These are phyloP conservation scores for Himalopsyche anomala DNA, from an alignment of 2,888 invertebrate species.

Conservation along the genomic window DNA sequence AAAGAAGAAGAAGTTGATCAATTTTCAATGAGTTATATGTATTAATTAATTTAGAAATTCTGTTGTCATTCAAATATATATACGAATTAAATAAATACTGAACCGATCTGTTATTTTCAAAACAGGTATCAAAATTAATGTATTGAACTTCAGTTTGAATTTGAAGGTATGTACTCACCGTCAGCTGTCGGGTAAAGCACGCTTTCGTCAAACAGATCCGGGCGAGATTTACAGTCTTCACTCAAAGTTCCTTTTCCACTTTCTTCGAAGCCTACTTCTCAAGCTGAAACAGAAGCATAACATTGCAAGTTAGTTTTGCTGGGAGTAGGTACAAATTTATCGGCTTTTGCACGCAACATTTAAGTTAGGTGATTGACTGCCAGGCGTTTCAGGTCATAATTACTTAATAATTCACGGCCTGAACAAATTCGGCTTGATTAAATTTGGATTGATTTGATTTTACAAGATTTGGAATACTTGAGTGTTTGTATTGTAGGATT, in stretches of 20 bases:
- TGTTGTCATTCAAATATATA: neutral
- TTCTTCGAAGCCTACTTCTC: constrained; percentile 3
- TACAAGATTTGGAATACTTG: constrained; percentile 4
- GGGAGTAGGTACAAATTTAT: constrained; percentile 11
- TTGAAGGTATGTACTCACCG: constrained; percentile 18
- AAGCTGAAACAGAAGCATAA: constrained; percentile 9
- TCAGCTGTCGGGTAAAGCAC: neutral
- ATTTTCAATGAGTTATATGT: too few relatives aligned
- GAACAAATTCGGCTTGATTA: constrained; percentile 42
- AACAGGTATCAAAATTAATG: neutral
- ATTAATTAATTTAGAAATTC: too few relatives aligned
- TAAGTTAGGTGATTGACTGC: constrained; percentile 38
- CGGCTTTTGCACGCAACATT: constrained; percentile 40
- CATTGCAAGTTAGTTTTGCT: constrained; percentile 11
- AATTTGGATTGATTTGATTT: constrained; percentile 42
- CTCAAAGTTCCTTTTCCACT: constrained; percentile 1
- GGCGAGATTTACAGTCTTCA: constrained; percentile 26
- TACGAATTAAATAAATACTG: neutral
- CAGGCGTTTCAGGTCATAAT: constrained; percentile 31
- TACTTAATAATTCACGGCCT: constrained; percentile 42
- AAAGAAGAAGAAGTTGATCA: too few relatives aligned
- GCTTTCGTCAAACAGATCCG: neutral
- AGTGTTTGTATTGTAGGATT: neutral
- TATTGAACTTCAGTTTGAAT: neutral
- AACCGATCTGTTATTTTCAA: neutral